phyloP scores from a whole-genome alignment of 2,888 invertebrate genomes.

The Pinctada fucata region DNA sequence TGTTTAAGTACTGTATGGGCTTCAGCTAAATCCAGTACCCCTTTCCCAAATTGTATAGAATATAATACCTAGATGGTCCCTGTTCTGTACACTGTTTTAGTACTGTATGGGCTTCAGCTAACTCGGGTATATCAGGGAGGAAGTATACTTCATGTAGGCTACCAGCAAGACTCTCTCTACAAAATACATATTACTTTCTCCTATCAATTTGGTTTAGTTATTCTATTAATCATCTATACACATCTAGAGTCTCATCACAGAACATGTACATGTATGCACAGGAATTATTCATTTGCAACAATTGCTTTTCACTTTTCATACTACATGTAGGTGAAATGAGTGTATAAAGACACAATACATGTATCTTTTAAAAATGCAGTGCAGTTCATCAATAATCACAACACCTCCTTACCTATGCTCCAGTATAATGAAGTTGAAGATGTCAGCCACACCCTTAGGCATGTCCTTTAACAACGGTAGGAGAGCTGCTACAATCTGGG shows the following conservation, averaged over 20 bases:
- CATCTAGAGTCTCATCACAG: too few relatives aligned
- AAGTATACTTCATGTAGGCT: conserved; percentile 92
- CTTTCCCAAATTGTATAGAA: not conserved
- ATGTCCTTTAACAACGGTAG: conserved; percentile 85
- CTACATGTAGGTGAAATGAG: too few relatives aligned
- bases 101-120: conserved; percentile 81
- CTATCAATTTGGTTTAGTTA: too few relatives aligned
- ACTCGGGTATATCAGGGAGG: conserved; percentile 83
- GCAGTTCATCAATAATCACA: too few relatives aligned
- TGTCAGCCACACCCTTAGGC: conserved; percentile 85
- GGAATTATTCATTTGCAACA: too few relatives aligned
- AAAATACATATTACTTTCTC: too few relatives aligned
- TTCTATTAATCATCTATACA: too few relatives aligned
- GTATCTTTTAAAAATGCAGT: too few relatives aligned
- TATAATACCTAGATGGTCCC: conserved; percentile 58
- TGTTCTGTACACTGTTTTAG: conserved; percentile 67
- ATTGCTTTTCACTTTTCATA: too few relatives aligned
- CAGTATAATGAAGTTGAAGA: conserved; percentile 84
- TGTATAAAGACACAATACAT: too few relatives aligned
- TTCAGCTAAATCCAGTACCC: too few relatives aligned
- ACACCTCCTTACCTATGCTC: conserved; percentile 75
- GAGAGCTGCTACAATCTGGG: conserved; percentile 89
- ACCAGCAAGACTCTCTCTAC: conserved; percentile 80
- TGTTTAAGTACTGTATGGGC: not conserved
- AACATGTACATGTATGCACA: too few relatives aligned